phyloP scores from a whole-genome alignment of 1,140 invertebrate genomes.

The Aleiodes sp. region DNA sequence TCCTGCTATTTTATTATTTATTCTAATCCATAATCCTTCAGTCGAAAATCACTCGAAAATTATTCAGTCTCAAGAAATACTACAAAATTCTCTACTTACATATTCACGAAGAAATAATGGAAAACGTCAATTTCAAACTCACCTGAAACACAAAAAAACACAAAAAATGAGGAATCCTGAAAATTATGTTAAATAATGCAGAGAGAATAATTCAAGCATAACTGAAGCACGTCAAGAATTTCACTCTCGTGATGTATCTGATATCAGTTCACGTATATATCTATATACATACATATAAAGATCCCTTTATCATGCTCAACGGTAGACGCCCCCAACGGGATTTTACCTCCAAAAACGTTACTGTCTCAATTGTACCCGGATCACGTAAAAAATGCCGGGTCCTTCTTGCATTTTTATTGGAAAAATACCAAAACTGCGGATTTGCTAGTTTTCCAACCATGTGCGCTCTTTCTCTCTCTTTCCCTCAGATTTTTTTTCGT shows the following conservation, averaged over 20 bases:
- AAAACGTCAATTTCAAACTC: not conserved
- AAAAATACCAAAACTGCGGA: constrained; percentile 22
- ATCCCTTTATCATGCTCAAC: not conserved
- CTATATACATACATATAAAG: too few relatives aligned
- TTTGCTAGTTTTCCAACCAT: constrained; percentile 5
- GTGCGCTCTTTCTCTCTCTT: not conserved
- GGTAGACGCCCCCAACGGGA: not conserved
- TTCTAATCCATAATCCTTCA: too few relatives aligned
- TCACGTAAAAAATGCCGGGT: constrained; percentile 29
- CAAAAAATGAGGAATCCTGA: not conserved
- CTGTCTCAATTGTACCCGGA: constrained; percentile 29
- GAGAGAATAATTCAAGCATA: not conserved
- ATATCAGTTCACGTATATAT: not conserved
- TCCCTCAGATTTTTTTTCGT: too few relatives aligned
- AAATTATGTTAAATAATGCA: not conserved
- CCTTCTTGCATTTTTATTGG: constrained; percentile 19
- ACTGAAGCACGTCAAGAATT: not conserved
- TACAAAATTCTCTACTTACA: not conserved
- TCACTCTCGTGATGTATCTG: not conserved
- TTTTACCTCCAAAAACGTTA: constrained; percentile 6
- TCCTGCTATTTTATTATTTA: too few relatives aligned
- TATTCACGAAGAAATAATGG: not conserved
- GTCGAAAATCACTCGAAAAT: too few relatives aligned
- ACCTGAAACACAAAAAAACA: constrained; percentile 11
- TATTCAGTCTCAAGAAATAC: too few relatives aligned